phyloP scores from a whole-genome alignment of 2,113 vertebrate species.

The Halichoeres trimaculatus region DNA sequence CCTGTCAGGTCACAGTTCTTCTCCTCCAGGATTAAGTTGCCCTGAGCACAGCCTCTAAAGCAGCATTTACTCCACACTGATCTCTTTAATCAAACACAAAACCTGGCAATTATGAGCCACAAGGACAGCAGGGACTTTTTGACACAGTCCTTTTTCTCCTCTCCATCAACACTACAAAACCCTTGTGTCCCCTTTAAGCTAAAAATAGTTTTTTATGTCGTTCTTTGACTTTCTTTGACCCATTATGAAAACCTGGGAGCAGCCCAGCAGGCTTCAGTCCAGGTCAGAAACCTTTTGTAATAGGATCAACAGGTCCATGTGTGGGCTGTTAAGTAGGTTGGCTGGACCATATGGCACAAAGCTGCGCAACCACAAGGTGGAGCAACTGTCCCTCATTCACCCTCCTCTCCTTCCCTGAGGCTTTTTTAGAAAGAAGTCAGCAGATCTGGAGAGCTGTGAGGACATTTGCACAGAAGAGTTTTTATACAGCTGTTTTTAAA shows the following conservation, averaged over 20 bases:
- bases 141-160: background rate
- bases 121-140: background rate
- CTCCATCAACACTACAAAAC: background rate
- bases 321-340: background rate
- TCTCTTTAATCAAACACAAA: background rate
- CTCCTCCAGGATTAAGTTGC: background rate
- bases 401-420: background rate
- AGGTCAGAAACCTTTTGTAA: conserved; percentile 22
- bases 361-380: conserved; percentile 44
- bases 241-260: background rate
- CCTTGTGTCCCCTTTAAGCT: background rate
- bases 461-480: background rate
- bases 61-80: background rate
- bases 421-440: conserved; percentile 23
- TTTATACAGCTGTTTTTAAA: background rate
- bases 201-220: background rate
- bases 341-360: background rate
- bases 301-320: background rate
- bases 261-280: background rate
- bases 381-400: background rate
- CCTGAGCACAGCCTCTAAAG: background rate
- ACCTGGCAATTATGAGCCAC: background rate
- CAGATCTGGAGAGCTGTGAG: background rate
- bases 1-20: background rate
- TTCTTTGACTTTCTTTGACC: background rate